Conservation (phyloP, 2,113 vertebrate species). For the Laticauda colubrina region DNA sequence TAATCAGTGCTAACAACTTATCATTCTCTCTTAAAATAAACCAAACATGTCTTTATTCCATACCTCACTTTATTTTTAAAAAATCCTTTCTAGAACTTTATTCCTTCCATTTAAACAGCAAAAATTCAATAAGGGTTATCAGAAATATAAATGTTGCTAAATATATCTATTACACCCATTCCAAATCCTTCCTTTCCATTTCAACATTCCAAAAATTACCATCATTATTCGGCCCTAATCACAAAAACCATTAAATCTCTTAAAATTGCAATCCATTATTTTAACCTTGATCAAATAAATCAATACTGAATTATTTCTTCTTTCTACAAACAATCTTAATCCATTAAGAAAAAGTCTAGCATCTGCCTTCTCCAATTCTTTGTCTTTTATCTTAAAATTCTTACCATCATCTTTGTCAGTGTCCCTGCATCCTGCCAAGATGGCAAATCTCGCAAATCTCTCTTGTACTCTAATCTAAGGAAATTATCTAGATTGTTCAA, state of each 20-base stretch:
- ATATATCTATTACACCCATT: background rate
- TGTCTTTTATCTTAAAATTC: background rate
- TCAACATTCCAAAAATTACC: background rate
- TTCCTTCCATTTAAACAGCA: background rate
- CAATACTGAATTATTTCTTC: background rate
- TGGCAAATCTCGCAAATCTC: background rate
- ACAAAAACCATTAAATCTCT: background rate
- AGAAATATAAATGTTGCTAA: background rate
- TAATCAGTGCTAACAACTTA: background rate
- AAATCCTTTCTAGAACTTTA: background rate
- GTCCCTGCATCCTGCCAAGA: background rate
- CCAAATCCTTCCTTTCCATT: background rate
- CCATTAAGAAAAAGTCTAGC: background rate
- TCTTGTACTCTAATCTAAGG: background rate
- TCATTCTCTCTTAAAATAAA: background rate
- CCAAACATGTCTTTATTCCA: background rate
- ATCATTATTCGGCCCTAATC: background rate
- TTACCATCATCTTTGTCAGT: background rate
- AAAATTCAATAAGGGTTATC: background rate
- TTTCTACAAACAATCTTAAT: background rate
- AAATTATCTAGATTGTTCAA: background rate
- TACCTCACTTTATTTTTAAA: background rate
- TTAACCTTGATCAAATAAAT: background rate
- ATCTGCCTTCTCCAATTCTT: background rate
- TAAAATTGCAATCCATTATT: background rate